phyloP scores from a whole-genome alignment of 2,888 invertebrate genomes.

The Capitulum mitella region DNA sequence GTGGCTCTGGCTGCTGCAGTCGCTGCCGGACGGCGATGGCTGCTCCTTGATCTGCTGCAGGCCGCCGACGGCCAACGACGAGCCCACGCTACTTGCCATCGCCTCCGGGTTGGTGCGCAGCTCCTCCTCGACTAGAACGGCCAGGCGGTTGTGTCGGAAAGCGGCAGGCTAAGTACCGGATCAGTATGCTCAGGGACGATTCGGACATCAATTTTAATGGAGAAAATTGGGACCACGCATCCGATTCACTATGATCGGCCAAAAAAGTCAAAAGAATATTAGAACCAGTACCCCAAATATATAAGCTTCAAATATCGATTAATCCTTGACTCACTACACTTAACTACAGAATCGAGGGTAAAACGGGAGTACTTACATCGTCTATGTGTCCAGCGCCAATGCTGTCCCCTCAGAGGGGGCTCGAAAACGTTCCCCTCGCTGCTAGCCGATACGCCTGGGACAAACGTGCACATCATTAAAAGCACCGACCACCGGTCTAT shows the following conservation, averaged over 20 bases:
- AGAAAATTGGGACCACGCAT: too few relatives aligned
- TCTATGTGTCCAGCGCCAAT: neutral
- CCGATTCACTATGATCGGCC: too few relatives aligned
- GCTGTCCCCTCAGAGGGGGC: neutral
- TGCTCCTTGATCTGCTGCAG: constrained; percentile 25
- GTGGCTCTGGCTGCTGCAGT: constrained; percentile 14
- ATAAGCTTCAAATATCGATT: too few relatives aligned
- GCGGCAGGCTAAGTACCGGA: too few relatives aligned
- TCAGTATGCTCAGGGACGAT: too few relatives aligned
- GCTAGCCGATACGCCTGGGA: neutral
- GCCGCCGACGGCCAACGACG: constrained; percentile 7
- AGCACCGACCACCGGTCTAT: too few relatives aligned
- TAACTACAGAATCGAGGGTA: too few relatives aligned
- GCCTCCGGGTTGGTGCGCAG: neutral
- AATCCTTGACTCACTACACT: too few relatives aligned
- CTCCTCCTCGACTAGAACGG: neutral
- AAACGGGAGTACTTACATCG: neutral
- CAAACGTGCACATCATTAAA: neutral
- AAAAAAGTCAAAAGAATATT: too few relatives aligned
- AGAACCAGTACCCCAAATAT: too few relatives aligned
- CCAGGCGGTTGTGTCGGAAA: too few relatives aligned
- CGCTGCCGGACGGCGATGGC: constrained; percentile 23
- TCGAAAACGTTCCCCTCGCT: constrained; percentile 16
- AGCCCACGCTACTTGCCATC: neutral
- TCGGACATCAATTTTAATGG: too few relatives aligned